phyloP scores from a whole-genome alignment of 2,888 invertebrate genomes.

The Tupiocoris notatus region DNA sequence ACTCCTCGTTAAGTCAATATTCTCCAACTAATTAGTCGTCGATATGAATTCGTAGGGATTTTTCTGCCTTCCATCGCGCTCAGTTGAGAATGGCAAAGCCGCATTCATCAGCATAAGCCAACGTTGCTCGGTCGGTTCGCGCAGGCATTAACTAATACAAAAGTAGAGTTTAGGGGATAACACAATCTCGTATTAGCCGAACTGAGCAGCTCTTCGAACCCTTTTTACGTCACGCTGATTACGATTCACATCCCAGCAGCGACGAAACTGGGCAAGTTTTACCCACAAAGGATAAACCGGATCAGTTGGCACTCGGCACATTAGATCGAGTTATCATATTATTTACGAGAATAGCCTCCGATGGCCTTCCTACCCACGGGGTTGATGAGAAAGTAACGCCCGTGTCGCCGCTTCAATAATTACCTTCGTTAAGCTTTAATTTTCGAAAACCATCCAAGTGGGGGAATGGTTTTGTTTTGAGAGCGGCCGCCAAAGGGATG shows the following conservation, averaged over 20 bases:
- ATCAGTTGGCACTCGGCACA: constrained; percentile 3
- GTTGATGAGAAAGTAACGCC: constrained; percentile 23
- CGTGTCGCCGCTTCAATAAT: constrained; percentile 24
- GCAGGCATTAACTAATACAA: not conserved
- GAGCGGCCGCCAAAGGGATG: not conserved
- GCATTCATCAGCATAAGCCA: not conserved
- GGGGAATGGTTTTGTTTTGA: not conserved
- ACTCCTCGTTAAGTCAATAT: no score
- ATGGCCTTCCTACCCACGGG: not conserved
- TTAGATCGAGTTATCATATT: constrained; percentile 8
- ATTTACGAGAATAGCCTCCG: not conserved
- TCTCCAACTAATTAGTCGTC: no score
- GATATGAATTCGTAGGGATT: no score
- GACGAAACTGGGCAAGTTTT: not conserved
- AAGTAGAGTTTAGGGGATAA: not conserved
- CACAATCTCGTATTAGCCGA: not conserved
- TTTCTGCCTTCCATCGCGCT: no score
- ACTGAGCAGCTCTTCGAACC: not conserved
- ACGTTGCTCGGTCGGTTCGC: not conserved
- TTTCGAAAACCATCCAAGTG: not conserved
- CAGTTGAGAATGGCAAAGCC: no score
- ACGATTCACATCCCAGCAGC: not conserved
- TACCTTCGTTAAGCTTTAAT: constrained; percentile 19
- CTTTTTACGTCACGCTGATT: not conserved
- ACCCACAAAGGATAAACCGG: not conserved